Percentiles rank a stretch among this genome's conserved stretches.
These are phyloP conservation scores for Picus viridis DNA, from an alignment of 2,797 vertebrate genomes.

Conservation along the genomic window DNA sequence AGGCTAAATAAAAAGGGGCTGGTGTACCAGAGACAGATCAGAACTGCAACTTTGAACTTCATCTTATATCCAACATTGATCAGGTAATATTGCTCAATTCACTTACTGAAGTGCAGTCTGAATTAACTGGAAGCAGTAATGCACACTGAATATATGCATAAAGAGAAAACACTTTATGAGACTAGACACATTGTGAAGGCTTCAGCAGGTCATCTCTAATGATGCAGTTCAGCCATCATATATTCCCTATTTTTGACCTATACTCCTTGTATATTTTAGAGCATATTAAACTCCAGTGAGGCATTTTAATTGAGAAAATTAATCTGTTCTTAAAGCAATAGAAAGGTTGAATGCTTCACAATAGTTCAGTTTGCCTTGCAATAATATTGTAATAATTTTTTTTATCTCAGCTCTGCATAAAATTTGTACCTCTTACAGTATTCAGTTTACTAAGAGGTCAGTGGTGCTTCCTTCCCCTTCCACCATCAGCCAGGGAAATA, in stretches of 20 bases:
- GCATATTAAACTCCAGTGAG: conserved; percentile 40
- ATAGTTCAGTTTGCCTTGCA: conserved; percentile 52
- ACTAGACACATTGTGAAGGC: background rate
- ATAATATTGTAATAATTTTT: conserved; percentile 70
- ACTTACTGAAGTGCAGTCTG: background rate
- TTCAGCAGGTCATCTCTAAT: background rate
- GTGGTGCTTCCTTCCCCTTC: conserved; percentile 20
- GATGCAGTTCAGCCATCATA: background rate
- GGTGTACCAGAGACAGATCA: background rate
- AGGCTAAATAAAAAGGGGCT: background rate
- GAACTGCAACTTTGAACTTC: background rate
- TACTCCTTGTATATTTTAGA: conserved; percentile 1
- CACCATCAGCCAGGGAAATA: conserved; percentile 26
- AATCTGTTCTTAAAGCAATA: conserved; percentile 68
- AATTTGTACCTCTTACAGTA: conserved; percentile 40
- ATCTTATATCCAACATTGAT: background rate
- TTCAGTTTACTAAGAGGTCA: conserved; percentile 52
- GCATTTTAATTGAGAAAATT: conserved; percentile 69
- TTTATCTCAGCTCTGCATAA: conserved; percentile 73
- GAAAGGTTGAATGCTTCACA: conserved; percentile 64
- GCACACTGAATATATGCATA: background rate
- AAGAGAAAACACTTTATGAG: background rate
- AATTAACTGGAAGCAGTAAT: background rate
- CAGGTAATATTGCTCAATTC: background rate
- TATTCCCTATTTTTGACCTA: conserved; percentile 38